Percentiles rank a stretch among this genome's conserved stretches.
These are phyloP conservation scores for Tadarida brasiliensis DNA, from an alignment of 2,797 vertebrate species.

Conservation along the genomic window DNA sequence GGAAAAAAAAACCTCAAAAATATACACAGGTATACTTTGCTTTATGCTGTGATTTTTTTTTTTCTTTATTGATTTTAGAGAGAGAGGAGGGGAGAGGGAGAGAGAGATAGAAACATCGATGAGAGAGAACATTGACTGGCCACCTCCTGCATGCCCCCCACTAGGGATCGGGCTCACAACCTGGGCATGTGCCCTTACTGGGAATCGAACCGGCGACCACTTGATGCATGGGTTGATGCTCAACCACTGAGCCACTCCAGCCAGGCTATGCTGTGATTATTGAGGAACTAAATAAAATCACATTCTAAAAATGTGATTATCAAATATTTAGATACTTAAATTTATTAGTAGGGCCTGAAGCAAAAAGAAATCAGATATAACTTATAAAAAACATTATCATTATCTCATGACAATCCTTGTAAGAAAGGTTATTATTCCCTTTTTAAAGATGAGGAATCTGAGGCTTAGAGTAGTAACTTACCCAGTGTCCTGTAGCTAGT, in stretches of 20 bases:
- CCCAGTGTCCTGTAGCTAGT: background rate
- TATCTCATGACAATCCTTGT: background rate
- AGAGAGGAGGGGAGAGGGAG: too few species aligned
- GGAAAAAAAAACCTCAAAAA: background rate
- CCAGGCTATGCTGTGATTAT: background rate
- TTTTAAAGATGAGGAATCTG: background rate
- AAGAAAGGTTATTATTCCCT: background rate
- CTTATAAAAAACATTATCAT: background rate
- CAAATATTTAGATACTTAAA: slow-evolving; percentile 55
- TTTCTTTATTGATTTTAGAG: too few species aligned
- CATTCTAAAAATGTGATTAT: slow-evolving; percentile 19
- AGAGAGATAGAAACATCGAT: too few species aligned
- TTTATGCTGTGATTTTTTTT: background rate
- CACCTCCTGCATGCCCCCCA: too few species aligned
- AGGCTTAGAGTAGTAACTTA: slow-evolving; percentile 35
- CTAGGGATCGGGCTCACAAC: too few species aligned
- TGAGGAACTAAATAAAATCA: slow-evolving; percentile 45
- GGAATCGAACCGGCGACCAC: too few species aligned
- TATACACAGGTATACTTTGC: background rate
- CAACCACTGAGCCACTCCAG: too few species aligned
- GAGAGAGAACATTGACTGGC: too few species aligned
- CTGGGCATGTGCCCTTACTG: too few species aligned
- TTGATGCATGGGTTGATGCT: too few species aligned
- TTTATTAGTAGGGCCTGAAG: slow-evolving; percentile 39
- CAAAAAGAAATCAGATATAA: slow-evolving; percentile 42